phyloP scores from a whole-genome alignment of 1,140 invertebrate species.

The Lordiphosa mommai region DNA sequence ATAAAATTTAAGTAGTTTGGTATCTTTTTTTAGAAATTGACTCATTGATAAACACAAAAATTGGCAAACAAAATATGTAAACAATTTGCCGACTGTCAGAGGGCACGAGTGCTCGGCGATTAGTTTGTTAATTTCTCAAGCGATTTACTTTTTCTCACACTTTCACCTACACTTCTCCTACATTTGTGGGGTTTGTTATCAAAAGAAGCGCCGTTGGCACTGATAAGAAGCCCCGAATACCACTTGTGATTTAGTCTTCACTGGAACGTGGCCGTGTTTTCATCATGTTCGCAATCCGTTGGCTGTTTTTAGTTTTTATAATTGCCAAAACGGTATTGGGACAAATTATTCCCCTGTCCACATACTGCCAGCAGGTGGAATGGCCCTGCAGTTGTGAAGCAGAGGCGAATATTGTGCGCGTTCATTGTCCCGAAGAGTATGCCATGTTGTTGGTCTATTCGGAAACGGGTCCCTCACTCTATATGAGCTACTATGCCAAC shows the following conservation, averaged over 20 bases:
- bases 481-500: conserved; percentile 51
- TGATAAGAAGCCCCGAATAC: conserved; percentile 4
- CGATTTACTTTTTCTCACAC: no score
- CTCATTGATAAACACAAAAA: conserved; percentile 26
- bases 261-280: conserved; percentile 31
- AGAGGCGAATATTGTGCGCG: conserved; percentile 48
- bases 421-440: conserved; percentile 50
- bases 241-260: conserved; percentile 38
- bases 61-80: conserved; percentile 20
- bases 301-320: no score
- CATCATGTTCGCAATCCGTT: not conserved
- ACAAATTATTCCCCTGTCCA: conserved; percentile 54
- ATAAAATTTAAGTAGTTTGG: not conserved
- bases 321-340: not conserved
- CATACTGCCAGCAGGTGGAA: conserved; percentile 35
- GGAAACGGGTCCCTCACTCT: conserved; percentile 38
- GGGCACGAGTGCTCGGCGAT: not conserved
- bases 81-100: conserved; percentile 22
- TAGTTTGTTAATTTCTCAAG: not conserved
- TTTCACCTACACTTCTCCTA: no score
- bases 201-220: conserved; percentile 4
- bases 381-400: conserved; percentile 44
- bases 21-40: conserved; percentile 16
- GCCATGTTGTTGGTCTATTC: conserved; percentile 56
- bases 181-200: not conserved